Evolutionary conservation across 1,140 invertebrate genomes (phyloP).

Genomic region (Nebria ingens): DNA sequence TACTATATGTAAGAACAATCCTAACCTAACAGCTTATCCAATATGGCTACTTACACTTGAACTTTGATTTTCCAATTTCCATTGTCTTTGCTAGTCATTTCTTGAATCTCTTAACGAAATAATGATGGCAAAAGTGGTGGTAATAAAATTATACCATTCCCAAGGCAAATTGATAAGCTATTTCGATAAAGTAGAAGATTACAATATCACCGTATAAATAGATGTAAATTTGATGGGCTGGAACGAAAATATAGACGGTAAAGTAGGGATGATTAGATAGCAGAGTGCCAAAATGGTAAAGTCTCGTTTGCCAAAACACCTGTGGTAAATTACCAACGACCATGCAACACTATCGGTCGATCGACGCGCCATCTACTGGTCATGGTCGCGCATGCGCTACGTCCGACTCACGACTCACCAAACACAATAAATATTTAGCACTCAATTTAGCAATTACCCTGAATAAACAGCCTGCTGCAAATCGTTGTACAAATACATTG

Average conservation of each 20-base stretch:
- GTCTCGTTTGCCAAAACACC: not conserved
- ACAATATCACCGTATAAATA: not conserved
- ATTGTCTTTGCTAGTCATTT: too few relatives aligned
- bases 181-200: too few relatives aligned
- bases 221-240: not conserved
- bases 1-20: too few relatives aligned
- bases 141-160: too few relatives aligned
- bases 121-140: too few relatives aligned
- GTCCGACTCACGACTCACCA: not conserved
- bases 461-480: not conserved
- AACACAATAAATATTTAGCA: constrained; percentile 7
- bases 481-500: not conserved
- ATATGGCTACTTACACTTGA: too few relatives aligned
- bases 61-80: too few relatives aligned
- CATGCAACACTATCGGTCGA: constrained; percentile 5
- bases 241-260: not conserved
- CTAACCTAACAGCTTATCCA: too few relatives aligned
- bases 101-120: too few relatives aligned
- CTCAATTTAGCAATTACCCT: constrained; percentile 6
- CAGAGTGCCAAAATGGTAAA: too few relatives aligned
- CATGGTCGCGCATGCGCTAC: too few relatives aligned
- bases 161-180: too few relatives aligned
- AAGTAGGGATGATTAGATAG: not conserved
- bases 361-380: not conserved
- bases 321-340: not conserved